These are phyloP conservation scores for Drosophila pseudoananassae DNA, from an alignment of 1,140 invertebrate genomes.

Conservation along the genomic window DNA sequence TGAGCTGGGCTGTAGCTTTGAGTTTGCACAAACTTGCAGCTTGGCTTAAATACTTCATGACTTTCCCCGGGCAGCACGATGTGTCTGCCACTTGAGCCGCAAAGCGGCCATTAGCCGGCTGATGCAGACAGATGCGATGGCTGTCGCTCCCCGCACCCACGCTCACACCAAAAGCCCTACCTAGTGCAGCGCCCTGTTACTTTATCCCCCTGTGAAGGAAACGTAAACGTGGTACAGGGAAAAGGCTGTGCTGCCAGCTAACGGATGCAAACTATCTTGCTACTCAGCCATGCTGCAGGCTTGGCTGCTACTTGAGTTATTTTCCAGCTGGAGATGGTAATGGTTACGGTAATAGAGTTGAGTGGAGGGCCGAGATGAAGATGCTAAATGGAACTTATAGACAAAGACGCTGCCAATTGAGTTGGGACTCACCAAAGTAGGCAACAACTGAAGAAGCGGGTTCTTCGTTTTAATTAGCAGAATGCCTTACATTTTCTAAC, in stretches of 20 bases:
- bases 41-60: conserved; percentile 70
- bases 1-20: conserved; percentile 1
- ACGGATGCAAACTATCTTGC: conserved; percentile 68
- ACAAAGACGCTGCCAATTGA: conserved; percentile 27
- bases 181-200: background rate
- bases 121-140: conserved; percentile 57
- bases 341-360: conserved; percentile 39
- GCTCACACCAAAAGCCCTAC: background rate
- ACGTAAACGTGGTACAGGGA: conserved; percentile 53
- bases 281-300: conserved; percentile 35
- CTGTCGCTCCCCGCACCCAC: conserved; percentile 25
- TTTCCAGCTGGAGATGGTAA: conserved; percentile 16
- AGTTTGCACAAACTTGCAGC: conserved; percentile 42
- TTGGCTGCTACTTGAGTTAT: conserved; percentile 37
- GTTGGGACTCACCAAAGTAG: conserved; percentile 21
- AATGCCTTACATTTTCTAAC: background rate
- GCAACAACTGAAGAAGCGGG: conserved; percentile 13
- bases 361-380: conserved; percentile 25
- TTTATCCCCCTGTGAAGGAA: background rate
- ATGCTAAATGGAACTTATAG: conserved; percentile 16
- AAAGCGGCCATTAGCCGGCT: conserved; percentile 76
- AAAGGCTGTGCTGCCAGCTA: conserved; percentile 65
- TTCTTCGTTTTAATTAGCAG: conserved; percentile 36
- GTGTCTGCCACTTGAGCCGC: conserved; percentile 64
- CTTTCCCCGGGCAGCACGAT: conserved; percentile 39